Base-by-base conservation (phyloP, 2,888 invertebrate genomes). In the Ametastegia equiseti region DNA sequence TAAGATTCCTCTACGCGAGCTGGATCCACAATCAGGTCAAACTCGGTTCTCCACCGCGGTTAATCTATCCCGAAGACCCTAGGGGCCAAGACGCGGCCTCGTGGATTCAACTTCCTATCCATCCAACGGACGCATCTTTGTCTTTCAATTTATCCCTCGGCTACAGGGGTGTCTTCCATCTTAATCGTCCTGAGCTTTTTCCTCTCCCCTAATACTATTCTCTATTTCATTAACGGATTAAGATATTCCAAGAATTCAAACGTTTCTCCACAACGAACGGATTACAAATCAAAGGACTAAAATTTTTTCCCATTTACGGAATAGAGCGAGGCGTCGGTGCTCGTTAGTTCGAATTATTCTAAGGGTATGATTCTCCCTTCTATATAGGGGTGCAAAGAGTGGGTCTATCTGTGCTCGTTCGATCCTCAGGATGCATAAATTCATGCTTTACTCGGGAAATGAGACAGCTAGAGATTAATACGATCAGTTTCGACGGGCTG, bases 331-430 rank as follows among this genome's bases (percentile, higher is more conserved):
- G 15, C 15, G 60, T 30, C 60, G 15, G 30, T 60, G 15, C 45
- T 90, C 90, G 87, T 91, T 91, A 90, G 88, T 88, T 89, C 90
- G 90, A 91, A 90, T 91, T 90, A 91, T 90, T 88, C 86, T 87
- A 86, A 88, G 90, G 89, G 90, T 90, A 30, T 27, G 5, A 33
- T 15, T 33, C 86, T 86, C 88, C 87, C 88, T n/a, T n/a, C n/a
- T n/a, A n/a, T n/a, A n/a, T n/a, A 86, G 85, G 86, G 83, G 85
- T 87, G 87, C 89, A 39, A 4, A 36, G 27, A 36, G 36, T 54
- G 54, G 45, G 19, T 13, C 19, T 90, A 90, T 90, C 90, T 89
- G 90, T 90, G 89, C 87, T n/a, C n/a, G 86, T 88, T 87, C 88
- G 86, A 86, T n/a, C 45, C 86, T 84, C 80, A 84, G 78, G 23